Conservation (phyloP, 92 coral and sea anemone species). For the Bergia sp. region DNA sequence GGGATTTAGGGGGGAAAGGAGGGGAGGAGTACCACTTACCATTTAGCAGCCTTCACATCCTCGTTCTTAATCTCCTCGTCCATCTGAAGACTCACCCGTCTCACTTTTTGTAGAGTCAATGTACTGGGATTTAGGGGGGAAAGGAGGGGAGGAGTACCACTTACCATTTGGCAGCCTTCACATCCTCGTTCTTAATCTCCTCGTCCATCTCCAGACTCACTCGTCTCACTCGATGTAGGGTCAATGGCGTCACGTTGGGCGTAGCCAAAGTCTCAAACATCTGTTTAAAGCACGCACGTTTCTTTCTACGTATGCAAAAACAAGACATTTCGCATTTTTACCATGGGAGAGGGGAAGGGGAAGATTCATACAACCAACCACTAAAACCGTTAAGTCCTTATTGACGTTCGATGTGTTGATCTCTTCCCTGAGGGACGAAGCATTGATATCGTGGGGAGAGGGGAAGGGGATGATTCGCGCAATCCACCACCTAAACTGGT, state of each 20-base stretch:
- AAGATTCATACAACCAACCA: too few relatives aligned
- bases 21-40: conserved; percentile 44
- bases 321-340: neutral
- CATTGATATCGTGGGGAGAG: too few relatives aligned
- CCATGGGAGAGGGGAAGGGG: too few relatives aligned
- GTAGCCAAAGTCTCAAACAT: conserved; percentile 61
- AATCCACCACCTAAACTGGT: too few relatives aligned
- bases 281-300: conserved; percentile 57
- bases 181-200: conserved; percentile 61
- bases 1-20: too few relatives aligned
- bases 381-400: too few relatives aligned
- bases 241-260: conserved; percentile 37
- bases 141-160: neutral
- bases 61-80: conserved; percentile 57
- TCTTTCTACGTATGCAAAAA: conserved; percentile 52
- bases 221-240: conserved; percentile 47
- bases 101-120: conserved; percentile 45
- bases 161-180: conserved; percentile 73
- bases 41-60: conserved; percentile 65
- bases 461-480: too few relatives aligned
- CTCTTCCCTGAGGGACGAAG: too few relatives aligned
- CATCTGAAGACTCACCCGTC: conserved; percentile 58
- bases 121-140: too few relatives aligned
- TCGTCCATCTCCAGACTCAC: conserved; percentile 55
- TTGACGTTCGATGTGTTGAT: too few relatives aligned